Conservation (phyloP, 2,797 vertebrate species). For the Pseudochirops cupreus region DNA sequence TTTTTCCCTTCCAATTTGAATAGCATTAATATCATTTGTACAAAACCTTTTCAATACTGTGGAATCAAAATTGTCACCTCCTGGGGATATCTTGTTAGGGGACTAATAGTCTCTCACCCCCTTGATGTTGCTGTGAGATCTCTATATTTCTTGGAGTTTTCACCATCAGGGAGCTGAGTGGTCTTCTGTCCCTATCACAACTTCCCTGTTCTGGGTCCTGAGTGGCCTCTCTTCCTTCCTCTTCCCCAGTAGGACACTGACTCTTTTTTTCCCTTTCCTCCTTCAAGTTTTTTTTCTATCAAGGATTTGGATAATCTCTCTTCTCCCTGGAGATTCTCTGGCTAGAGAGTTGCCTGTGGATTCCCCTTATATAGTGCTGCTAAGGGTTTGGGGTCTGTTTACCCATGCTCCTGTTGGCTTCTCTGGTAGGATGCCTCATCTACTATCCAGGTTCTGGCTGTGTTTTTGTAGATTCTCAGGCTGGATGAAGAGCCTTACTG, state of each 20-base stretch:
- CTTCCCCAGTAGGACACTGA: background rate
- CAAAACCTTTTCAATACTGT: background rate
- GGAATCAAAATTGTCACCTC: background rate
- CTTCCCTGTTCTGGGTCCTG: background rate
- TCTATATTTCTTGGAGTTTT: background rate
- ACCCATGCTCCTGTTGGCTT: background rate
- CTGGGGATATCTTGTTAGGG: background rate
- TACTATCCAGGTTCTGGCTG: background rate
- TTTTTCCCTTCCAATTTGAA: background rate
- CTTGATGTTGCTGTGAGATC: background rate
- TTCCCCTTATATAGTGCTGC: background rate
- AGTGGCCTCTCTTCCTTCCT: background rate
- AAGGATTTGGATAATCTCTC: background rate
- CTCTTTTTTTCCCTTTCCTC: background rate
- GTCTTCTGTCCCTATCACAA: background rate
- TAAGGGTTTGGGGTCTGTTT: background rate
- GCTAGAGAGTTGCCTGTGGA: background rate
- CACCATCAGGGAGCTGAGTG: background rate
- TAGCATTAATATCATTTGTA: background rate
- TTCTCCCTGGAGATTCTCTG: background rate
- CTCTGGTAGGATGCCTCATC: background rate
- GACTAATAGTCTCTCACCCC: background rate
- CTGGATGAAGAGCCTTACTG: background rate
- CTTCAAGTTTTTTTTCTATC: background rate
- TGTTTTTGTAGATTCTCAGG: background rate